Evolutionary conservation across 2,888 invertebrate species (phyloP), one percentile per base, ranked within the genome.

Genomic region (Liposcelis brunnea): DNA sequence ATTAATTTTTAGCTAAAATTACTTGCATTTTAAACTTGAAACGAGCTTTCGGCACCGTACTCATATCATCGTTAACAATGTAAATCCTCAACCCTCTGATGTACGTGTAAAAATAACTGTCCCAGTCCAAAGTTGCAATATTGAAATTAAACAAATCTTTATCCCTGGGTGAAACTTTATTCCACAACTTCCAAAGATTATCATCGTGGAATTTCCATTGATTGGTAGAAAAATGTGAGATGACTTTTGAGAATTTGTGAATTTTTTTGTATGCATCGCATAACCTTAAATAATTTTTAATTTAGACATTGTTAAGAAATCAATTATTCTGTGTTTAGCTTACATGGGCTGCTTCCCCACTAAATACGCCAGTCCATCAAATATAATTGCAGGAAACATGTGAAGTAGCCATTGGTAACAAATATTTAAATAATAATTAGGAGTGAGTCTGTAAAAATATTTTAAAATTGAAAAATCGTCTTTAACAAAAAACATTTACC

Each of bases 61-160:
- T 19, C 15, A 40, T 40, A 7, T 40, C 11, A 18, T 40, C 40
- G 6, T 19, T 19, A 5, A n/a, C 7, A 19, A 40, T 40, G 40
- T 40, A 40, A 18, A 19, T 40, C 11, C 40, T 16, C 6, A 40
- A n/a, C 19, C 40, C 40, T 18, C 40, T 7, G 6, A 40, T 21
- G 15, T 18, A 40, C 4, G 21, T 40, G 7, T 19, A 19, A 10
- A 40, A n/a, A 11, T 40, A 40, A 16, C 16, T 21, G 7, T 14
- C 21, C 40, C 40, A 40, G 11, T 18, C 40, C 7, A 40, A 6
- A 7, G 7, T n/a, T 18, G 5, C 40, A 5, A 40, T 14, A 11
- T 40, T 11, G 40, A 18, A 40, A 21, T 40, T 40, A 21, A 40
- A 40, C 7, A 40, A 5, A 6, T 12, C 40, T 18, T 40, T 40